Evolutionary conservation across 2,113 vertebrate species (phyloP).

Genomic region (Opisthocomus hoazin): DNA sequence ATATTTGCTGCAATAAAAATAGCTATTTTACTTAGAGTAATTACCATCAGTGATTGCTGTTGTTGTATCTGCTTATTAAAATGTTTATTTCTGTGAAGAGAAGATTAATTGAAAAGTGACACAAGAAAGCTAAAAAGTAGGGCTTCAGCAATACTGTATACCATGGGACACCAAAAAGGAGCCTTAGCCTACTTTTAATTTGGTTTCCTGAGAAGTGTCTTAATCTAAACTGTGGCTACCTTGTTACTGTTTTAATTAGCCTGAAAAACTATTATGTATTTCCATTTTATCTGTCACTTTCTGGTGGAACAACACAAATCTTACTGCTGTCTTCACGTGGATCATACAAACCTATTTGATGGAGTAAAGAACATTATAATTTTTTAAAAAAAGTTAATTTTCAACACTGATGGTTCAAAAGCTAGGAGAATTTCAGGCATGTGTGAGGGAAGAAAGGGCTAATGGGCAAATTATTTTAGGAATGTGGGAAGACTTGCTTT

Average conservation of each 20-base stretch:
- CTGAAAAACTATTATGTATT: neutral
- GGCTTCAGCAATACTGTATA: neutral
- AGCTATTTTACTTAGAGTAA: slow-evolving; percentile 21
- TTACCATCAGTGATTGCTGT: neutral
- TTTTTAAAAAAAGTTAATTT: neutral
- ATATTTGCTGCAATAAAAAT: slow-evolving; percentile 34
- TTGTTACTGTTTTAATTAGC: neutral
- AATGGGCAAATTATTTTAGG: neutral
- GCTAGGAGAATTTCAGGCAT: neutral
- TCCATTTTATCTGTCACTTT: neutral
- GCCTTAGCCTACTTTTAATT: neutral
- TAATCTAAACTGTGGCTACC: neutral
- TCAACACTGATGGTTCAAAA: neutral
- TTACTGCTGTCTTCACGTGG: neutral
- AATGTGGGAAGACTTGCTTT: neutral
- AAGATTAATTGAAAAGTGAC: neutral
- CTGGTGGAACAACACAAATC: neutral
- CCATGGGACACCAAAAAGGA: neutral
- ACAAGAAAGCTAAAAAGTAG: neutral
- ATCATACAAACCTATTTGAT: neutral
- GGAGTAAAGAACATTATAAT: neutral
- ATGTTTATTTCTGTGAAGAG: slow-evolving; percentile 5
- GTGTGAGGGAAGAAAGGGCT: neutral
- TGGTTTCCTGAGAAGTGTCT: neutral
- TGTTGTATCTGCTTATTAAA: slow-evolving; percentile 34